Percentiles rank a stretch among this genome's conserved stretches.
Conservation (phyloP, 2,888 invertebrate species). For the Coleophora deauratella region DNA sequence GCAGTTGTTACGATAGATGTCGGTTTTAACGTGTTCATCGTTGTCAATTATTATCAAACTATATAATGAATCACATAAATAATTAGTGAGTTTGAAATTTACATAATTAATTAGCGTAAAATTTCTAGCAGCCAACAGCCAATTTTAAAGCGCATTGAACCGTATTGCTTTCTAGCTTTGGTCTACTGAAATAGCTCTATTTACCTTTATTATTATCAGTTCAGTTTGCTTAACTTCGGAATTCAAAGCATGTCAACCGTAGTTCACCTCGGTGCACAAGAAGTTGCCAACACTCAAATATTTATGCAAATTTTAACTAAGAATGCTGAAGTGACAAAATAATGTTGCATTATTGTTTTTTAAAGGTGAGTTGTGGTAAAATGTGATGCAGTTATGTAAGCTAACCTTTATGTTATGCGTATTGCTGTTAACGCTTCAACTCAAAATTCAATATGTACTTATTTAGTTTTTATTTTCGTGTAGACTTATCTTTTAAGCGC, state of each 20-base stretch:
- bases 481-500: too few species aligned
- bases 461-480: too few species aligned
- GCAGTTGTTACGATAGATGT: too few species aligned
- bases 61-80: background rate
- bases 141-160: constrained; percentile 2
- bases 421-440: too few species aligned
- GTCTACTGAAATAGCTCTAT: constrained; percentile 8
- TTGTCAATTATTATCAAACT: too few species aligned
- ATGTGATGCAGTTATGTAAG: too few species aligned
- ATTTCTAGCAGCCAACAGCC: background rate
- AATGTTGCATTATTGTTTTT: too few species aligned
- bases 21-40: too few species aligned
- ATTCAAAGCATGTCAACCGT: constrained; percentile 31
- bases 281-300: constrained; percentile 31
- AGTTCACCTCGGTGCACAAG: constrained; percentile 50
- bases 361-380: too few species aligned
- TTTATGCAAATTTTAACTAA: background rate
- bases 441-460: too few species aligned
- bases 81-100: background rate
- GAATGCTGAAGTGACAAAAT: too few species aligned
- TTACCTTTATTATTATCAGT: constrained; percentile 1
- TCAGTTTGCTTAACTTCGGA: constrained; percentile 17
- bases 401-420: too few species aligned
- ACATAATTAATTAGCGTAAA: background rate
- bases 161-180: background rate